phyloP scores from a whole-genome alignment of 2,888 invertebrate species.

The Microctonus aethiopoides region DNA sequence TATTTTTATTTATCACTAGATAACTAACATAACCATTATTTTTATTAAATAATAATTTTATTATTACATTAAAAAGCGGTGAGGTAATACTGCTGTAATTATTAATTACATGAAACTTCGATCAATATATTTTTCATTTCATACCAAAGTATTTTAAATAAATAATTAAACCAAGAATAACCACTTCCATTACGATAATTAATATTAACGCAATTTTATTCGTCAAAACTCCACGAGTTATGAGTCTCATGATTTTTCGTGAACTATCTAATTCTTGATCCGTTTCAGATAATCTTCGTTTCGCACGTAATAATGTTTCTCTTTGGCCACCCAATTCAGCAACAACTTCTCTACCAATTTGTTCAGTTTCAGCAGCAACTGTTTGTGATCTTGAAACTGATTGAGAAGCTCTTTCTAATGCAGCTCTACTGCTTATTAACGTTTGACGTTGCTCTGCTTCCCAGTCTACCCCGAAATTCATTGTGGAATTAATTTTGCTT shows the following conservation, averaged over 20 bases:
- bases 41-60: too few species aligned
- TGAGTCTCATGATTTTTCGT: constrained; percentile 73
- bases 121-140: constrained; percentile 31
- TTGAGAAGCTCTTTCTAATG: constrained; percentile 73
- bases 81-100: background rate
- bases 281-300: constrained; percentile 77
- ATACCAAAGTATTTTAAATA: constrained; percentile 73
- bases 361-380: constrained; percentile 83
- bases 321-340: constrained; percentile 81
- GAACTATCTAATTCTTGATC: constrained; percentile 77
- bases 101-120: too few species aligned
- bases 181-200: constrained; percentile 79
- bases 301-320: constrained; percentile 77
- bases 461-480: constrained; percentile 66
- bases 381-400: constrained; percentile 78
- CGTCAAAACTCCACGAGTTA: constrained; percentile 77
- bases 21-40: too few species aligned
- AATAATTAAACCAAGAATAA: constrained; percentile 73
- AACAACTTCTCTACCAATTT: constrained; percentile 81
- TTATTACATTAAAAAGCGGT: too few species aligned
- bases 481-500: constrained; percentile 31
- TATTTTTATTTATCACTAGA: too few species aligned
- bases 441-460: constrained; percentile 72
- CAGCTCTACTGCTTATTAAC: constrained; percentile 70
- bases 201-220: constrained; percentile 80